These are phyloP conservation scores for Talpa occidentalis DNA, from an alignment of 2,113 vertebrate genomes.

Conservation along the genomic window DNA sequence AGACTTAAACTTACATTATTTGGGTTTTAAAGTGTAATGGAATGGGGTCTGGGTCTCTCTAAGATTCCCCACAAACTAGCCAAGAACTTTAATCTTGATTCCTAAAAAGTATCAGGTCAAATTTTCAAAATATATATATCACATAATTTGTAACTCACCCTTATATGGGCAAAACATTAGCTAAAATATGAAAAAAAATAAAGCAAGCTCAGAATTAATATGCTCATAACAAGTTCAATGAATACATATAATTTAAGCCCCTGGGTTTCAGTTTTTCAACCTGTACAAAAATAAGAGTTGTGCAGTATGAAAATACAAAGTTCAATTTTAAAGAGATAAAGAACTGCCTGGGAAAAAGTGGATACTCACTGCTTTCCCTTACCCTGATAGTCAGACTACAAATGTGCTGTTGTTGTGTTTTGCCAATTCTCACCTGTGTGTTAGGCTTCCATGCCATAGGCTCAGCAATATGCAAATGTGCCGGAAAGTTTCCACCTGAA, in stretches of 20 bases:
- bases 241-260: neutral
- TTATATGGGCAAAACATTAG: neutral
- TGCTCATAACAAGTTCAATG: neutral
- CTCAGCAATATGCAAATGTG: conserved; percentile 62
- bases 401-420: neutral
- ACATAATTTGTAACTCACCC: neutral
- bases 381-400: neutral
- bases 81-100: neutral
- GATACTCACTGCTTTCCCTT: neutral
- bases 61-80: neutral
- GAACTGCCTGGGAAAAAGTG: neutral
- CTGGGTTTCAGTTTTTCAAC: neutral
- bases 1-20: conserved; percentile 50
- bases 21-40: neutral
- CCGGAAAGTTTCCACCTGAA: conserved; percentile 69
- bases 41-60: neutral
- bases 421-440: neutral
- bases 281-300: neutral
- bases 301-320: neutral
- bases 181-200: neutral
- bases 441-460: conserved; percentile 44
- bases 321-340: neutral
- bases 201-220: neutral
- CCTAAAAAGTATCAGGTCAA: neutral
- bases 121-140: neutral